Evolutionary conservation across 2,888 invertebrate species (phyloP), one percentile per base, ranked within the genome.

Genomic region (Julus scandinavius): DNA sequence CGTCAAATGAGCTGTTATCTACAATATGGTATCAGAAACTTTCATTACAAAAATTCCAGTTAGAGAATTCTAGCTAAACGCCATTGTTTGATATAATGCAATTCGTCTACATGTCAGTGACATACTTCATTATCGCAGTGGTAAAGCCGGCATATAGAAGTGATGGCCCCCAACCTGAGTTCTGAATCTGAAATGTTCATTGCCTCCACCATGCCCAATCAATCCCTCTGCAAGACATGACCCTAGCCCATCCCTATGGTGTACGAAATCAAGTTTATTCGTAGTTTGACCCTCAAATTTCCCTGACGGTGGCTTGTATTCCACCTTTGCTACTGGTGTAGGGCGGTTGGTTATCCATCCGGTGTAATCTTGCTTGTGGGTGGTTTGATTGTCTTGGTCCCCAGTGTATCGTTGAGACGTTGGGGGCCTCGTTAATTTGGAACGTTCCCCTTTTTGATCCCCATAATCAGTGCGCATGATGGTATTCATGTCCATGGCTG

Each of bases 211-310:
- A 40, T 88, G 41, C 41, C 88, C 88, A 38, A 29, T 5, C 13
- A 88, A 20, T 7, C 88, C 88, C n/a, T 88, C 85, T 15, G 88
- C 88, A 20, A 86, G 88, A 85, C 88, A 88, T 9, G 88, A 86
- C 5, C 86, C 88, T 5, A n/a, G 29, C 1, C 41, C 40, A 58
- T 40, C 38, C 17, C 58, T 54, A n/a, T 45, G 84, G 41, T 38
- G 17, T 58, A 58, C 80, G 49, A 45, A 87, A 80, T 87, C 87
- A 15, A 17, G 41, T 63, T 49, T 13, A 87, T 87, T 87, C 7
- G 87, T 87, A 0, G 87, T 63, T 41, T 87, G 72, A 0, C 87
- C 87, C 13, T 87, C 80, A 38, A 87, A 87, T 49, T 87, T 87
- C 13, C 80, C 87, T 0, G 87, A 72, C 1, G 87, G 72, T n/a